Evolutionary conservation across 2,113 vertebrate species (phyloP), one percentile per base, ranked within the genome.

Genomic region (Bufo gargarizans): DNA sequence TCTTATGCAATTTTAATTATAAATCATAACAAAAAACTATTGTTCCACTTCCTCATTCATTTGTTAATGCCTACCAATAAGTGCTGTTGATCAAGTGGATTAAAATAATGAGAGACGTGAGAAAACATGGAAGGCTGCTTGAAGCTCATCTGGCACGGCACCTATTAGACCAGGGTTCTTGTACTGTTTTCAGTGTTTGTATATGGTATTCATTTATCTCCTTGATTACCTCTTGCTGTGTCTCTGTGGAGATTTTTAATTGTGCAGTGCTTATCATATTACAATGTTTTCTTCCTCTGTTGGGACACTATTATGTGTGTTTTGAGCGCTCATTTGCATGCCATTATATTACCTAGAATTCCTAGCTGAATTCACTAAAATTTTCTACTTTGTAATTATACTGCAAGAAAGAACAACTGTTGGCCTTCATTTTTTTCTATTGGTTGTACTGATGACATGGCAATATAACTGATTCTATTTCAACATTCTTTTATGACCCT

Each of bases 251-350:
- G 19, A 12, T 14, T 67, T 69, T 67, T 83, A n/a, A 69, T 17
- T 53, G 47, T 69, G 47, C 49, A 50, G 22, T 22, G 43, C 61
- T 83, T 53, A 83, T 82, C 61, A 12, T 53, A 83, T 53, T 83
- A 67, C 63, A 83, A 50, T 53, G 63, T 83, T 50, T 83, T 9
- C 61, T 16, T 14, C 10, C 81, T 82, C 81, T 82, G 45, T 47
- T 83, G 81, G 81, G 61, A 69, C 61, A 83, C 61, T 50, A 59
- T 82, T 69, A 67, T 49, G 61, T 82, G 59, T 67, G 43, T 69
- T 83, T 20, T 53, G 9, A 50, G 33, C 13, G 50, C n/a, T 83
- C 8, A 83, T 83, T 83, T 83, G 20, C 47, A 83, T 69, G 47
- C 33, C 19, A 69, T 69, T 67, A 69, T 83, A 69, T 67, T 83